Conservation (phyloP, 2,113 vertebrate species). For the Picathartes gymnocephalus region DNA sequence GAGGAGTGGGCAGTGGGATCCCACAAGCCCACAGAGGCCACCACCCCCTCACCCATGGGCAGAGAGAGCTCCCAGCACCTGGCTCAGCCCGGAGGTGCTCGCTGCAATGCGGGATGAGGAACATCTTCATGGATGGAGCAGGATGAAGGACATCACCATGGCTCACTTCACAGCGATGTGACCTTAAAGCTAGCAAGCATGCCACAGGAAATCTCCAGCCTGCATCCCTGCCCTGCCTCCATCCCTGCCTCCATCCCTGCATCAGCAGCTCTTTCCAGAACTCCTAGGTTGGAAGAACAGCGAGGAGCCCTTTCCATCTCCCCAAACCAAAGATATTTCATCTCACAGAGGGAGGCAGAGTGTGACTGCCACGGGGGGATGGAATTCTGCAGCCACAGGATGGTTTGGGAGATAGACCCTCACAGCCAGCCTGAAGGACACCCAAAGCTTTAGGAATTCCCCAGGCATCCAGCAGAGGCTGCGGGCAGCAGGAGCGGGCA, state of each 20-base stretch:
- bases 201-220: background rate
- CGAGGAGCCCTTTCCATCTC: background rate
- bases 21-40: background rate
- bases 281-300: background rate
- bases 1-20: background rate
- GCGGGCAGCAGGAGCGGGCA: background rate
- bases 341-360: rapidly evolving
- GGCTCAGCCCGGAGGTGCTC: rapidly evolving
- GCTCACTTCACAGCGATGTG: rapidly evolving
- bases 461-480: background rate
- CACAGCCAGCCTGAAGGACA: rapidly evolving
- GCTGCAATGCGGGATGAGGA: background rate
- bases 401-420: background rate
- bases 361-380: rapidly evolving
- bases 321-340: background rate
- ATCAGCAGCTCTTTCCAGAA: background rate
- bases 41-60: background rate
- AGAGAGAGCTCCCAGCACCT: background rate
- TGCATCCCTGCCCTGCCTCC: background rate
- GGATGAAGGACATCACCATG: background rate
- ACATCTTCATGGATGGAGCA: rapidly evolving
- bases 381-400: background rate
- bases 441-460: background rate
- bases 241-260: background rate
- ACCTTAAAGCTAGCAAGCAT: background rate